Evolutionary conservation across 2,888 invertebrate species (phyloP).

Genomic region (Eustalomyia histrio): DNA sequence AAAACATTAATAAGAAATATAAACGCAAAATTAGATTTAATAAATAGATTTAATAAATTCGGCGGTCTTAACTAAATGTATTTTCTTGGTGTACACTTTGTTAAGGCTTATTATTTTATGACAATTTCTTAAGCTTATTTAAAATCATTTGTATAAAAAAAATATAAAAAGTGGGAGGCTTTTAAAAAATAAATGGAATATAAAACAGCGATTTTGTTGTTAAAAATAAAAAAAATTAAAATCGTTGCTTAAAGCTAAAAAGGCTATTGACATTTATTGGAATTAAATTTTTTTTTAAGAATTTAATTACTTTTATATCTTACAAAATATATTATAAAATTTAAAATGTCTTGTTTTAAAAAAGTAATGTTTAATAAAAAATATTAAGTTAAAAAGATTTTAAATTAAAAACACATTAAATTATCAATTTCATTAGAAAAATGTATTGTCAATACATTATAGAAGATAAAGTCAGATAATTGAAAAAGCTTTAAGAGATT

Average conservation of each 20-base stretch:
- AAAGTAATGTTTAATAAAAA: conserved; percentile 1
- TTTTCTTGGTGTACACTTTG: conserved; percentile 48
- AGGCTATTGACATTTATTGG: conserved; percentile 18
- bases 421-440: too few species aligned
- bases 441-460: neutral
- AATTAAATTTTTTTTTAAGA: conserved; percentile 10
- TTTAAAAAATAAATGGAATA: neutral
- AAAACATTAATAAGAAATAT: too few species aligned
- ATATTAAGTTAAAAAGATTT: neutral
- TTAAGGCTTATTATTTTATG: conserved; percentile 46
- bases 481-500: conserved; percentile 3
- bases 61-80: too few species aligned
- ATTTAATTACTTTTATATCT: conserved; percentile 1
- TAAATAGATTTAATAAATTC: too few species aligned
- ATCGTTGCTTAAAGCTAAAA: conserved; percentile 27
- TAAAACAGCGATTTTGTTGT: neutral
- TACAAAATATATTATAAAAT: neutral
- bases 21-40: too few species aligned
- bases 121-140: conserved; percentile 33
- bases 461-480: neutral
- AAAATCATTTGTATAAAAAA: conserved; percentile 33
- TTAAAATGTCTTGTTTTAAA: neutral
- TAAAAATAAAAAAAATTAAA: neutral
- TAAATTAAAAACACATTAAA: conserved; percentile 15
- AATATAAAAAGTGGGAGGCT: neutral